Conservation (phyloP, 2,888 invertebrate genomes). For the Tubulanus polymorphus region DNA sequence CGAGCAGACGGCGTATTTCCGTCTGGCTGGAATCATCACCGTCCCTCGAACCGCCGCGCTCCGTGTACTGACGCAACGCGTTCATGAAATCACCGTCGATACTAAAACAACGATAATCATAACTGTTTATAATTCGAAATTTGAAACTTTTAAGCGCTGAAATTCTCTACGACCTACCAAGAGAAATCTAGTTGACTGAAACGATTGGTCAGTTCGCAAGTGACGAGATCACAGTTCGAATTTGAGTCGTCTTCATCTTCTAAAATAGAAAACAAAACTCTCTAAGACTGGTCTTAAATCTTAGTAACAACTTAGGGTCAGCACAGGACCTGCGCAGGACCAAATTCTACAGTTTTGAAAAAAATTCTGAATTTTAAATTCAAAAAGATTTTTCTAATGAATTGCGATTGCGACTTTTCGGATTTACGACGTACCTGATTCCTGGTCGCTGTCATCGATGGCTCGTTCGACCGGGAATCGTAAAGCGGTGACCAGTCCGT, state of each 20-base stretch:
- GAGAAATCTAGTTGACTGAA: neutral
- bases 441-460: slow-evolving; percentile 24
- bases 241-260: neutral
- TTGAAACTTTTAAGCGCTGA: neutral
- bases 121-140: neutral
- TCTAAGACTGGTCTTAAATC: too few relatives aligned
- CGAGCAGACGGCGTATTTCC: slow-evolving; percentile 35
- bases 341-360: too few relatives aligned
- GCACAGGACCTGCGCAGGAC: too few relatives aligned
- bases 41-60: slow-evolving; percentile 38
- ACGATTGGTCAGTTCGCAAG: neutral
- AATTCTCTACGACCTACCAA: neutral
- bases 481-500: slow-evolving; percentile 44
- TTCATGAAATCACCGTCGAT: slow-evolving; percentile 41
- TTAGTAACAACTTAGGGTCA: too few relatives aligned
- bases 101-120: slow-evolving; percentile 31
- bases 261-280: neutral
- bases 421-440: slow-evolving; percentile 25
- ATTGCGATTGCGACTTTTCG: too few relatives aligned
- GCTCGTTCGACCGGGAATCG: slow-evolving; percentile 34
- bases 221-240: neutral
- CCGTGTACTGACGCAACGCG: slow-evolving; percentile 37
- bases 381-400: too few relatives aligned
- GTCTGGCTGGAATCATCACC: slow-evolving; percentile 32
- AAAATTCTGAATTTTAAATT: too few relatives aligned